Conservation (phyloP, 1,140 invertebrate species). For the Saccostrea glomerata region DNA sequence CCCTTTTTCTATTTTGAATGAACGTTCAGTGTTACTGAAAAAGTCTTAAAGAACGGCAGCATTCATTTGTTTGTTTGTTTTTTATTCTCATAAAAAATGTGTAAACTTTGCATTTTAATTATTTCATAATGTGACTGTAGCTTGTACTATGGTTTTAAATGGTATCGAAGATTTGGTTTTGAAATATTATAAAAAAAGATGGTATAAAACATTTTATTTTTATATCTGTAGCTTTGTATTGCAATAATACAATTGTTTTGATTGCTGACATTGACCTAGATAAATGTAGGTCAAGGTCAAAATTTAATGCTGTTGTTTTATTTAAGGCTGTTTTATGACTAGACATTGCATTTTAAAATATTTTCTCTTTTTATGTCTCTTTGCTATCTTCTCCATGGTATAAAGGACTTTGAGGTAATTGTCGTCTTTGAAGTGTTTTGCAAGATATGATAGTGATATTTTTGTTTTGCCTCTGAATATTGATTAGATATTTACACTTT, state of each 20-base stretch:
- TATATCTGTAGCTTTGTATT: neutral
- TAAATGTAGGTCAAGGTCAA: neutral
- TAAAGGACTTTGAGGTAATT: slow-evolving; percentile 72
- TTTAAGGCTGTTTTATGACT: slow-evolving; percentile 49
- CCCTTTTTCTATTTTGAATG: slow-evolving; percentile 18
- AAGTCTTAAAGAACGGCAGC: slow-evolving; percentile 14
- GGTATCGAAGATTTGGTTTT: neutral
- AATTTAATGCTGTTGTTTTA: slow-evolving; percentile 26
- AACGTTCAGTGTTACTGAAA: slow-evolving; percentile 8
- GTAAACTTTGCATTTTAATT: neutral
- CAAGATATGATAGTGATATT: slow-evolving; percentile 3
- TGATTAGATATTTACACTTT: neutral
- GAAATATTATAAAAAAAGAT: neutral
- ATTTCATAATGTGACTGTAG: neutral
- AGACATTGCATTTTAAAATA: slow-evolving; percentile 64
- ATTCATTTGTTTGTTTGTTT: neutral
- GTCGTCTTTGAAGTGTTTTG: slow-evolving; percentile 47
- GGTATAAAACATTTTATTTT: no score
- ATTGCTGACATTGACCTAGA: neutral
- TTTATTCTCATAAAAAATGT: neutral
- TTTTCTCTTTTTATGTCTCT: slow-evolving; percentile 64
- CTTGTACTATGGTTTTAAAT: neutral
- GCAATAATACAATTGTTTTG: neutral
- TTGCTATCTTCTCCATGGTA: slow-evolving; percentile 61
- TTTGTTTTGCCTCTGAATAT: slow-evolving; percentile 21